These are phyloP conservation scores for Botia kubotai DNA, from an alignment of 2,797 vertebrate species.

Conservation along the genomic window DNA sequence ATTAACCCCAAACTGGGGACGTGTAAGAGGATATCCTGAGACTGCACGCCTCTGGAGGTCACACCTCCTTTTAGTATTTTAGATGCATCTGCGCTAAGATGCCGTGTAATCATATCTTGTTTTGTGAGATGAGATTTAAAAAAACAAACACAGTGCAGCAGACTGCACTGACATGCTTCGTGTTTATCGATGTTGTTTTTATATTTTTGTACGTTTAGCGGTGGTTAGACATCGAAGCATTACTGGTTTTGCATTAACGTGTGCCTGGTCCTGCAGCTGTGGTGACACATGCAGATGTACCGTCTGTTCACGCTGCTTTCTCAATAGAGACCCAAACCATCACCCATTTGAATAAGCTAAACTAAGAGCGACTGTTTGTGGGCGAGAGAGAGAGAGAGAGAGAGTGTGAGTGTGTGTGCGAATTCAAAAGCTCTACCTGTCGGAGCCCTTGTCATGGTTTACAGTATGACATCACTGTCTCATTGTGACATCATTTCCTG, in stretches of 20 bases:
- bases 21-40: slow-evolving; percentile 60
- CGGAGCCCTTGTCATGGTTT: slow-evolving; percentile 83
- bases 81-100: slow-evolving; percentile 67
- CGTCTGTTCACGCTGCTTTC: slow-evolving; percentile 81
- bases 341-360: slow-evolving; percentile 88
- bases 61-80: slow-evolving; percentile 73
- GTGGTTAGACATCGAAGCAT: slow-evolving; percentile 71
- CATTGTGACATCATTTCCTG: slow-evolving; percentile 56
- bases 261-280: slow-evolving; percentile 79
- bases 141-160: slow-evolving; percentile 52
- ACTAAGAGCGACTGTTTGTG: slow-evolving; percentile 65
- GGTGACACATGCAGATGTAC: slow-evolving; percentile 77
- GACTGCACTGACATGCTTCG: slow-evolving; percentile 48
- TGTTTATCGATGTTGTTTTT: slow-evolving; percentile 65
- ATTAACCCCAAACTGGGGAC: slow-evolving; percentile 50
- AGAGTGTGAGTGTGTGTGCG: neutral
- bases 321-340: slow-evolving; percentile 70
- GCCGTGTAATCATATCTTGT: slow-evolving; percentile 71
- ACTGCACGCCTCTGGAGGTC: slow-evolving; percentile 61
- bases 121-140: slow-evolving; percentile 53
- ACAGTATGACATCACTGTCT: slow-evolving; percentile 73
- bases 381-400: slow-evolving; percentile 25
- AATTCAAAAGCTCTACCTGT: slow-evolving; percentile 68
- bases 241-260: slow-evolving; percentile 62
- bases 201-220: slow-evolving; percentile 65